These are phyloP conservation scores for Opisthograptis luteolata DNA, from an alignment of 2,888 invertebrate genomes.

Conservation along the genomic window DNA sequence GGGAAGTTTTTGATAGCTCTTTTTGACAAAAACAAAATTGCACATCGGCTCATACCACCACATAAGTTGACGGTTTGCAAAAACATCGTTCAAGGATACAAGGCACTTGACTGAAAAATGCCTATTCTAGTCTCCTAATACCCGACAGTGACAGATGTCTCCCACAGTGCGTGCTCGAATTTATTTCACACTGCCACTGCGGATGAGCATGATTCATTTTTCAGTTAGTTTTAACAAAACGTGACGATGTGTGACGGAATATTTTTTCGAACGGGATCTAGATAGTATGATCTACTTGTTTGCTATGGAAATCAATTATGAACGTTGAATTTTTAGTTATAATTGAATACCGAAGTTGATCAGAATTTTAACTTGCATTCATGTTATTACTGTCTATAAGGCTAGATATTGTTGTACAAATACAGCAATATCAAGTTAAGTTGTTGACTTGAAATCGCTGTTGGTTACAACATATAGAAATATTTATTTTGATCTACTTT, in stretches of 20 bases:
- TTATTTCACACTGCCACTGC: constrained; percentile 38
- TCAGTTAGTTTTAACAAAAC: constrained; percentile 39
- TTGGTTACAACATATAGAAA: no score
- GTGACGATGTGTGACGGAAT: constrained; percentile 23
- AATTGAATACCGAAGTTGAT: no score
- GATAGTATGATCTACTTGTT: constrained; percentile 1
- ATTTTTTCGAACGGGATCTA: constrained; percentile 7
- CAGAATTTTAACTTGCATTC: no score
- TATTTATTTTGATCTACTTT: no score
- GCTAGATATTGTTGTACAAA: no score
- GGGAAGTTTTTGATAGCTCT: no score
- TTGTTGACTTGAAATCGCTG: no score
- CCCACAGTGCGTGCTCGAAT: constrained; percentile 37
- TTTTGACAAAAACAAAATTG: no score
- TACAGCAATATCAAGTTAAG: no score
- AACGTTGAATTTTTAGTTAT: constrained; percentile 1
- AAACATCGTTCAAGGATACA: constrained; percentile 7
- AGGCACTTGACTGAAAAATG: constrained; percentile 23
- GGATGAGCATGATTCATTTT: constrained; percentile 42
- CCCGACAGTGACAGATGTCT: constrained; percentile 22
- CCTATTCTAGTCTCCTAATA: constrained; percentile 16
- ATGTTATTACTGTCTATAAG: no score
- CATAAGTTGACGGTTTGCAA: constrained; percentile 8
- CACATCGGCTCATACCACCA: not conserved
- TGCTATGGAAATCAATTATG: constrained; percentile 4